Evolutionary conservation across 2,888 invertebrate genomes (phyloP).

Genomic region (Steromphala cineraria): DNA sequence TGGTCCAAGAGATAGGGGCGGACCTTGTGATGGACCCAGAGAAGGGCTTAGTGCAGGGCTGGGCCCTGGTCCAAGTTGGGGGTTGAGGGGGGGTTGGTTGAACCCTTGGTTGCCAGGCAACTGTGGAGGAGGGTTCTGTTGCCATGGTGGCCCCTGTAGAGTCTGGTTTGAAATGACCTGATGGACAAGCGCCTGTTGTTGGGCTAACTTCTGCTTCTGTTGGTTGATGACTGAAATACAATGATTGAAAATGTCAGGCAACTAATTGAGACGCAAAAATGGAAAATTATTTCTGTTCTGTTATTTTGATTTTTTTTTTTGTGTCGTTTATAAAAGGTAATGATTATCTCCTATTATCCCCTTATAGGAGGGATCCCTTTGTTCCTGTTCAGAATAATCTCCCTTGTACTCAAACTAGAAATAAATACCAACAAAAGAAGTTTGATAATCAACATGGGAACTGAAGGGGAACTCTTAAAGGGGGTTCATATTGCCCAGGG

Average conservation of each 20-base stretch:
- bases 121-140: slow-evolving; percentile 28
- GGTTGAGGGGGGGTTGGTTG: background rate
- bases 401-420: no score
- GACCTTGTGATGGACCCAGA: background rate
- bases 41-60: slow-evolving; percentile 26
- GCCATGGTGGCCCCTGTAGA: slow-evolving; percentile 64
- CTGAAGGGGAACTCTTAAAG: no score
- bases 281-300: background rate
- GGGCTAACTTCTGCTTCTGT: slow-evolving; percentile 69
- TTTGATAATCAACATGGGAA: no score
- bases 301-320: no score
- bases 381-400: no score
- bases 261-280: background rate
- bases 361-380: no score
- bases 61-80: background rate
- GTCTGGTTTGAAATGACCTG: slow-evolving; percentile 66
- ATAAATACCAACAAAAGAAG: no score
- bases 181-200: slow-evolving; percentile 66
- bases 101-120: background rate
- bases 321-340: no score
- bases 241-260: background rate
- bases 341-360: no score
- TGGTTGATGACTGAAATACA: slow-evolving; percentile 45
- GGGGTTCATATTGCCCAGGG: no score
- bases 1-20: background rate